Evolutionary conservation across 2,888 invertebrate genomes (phyloP).

Genomic region (Parnassius apollo): DNA sequence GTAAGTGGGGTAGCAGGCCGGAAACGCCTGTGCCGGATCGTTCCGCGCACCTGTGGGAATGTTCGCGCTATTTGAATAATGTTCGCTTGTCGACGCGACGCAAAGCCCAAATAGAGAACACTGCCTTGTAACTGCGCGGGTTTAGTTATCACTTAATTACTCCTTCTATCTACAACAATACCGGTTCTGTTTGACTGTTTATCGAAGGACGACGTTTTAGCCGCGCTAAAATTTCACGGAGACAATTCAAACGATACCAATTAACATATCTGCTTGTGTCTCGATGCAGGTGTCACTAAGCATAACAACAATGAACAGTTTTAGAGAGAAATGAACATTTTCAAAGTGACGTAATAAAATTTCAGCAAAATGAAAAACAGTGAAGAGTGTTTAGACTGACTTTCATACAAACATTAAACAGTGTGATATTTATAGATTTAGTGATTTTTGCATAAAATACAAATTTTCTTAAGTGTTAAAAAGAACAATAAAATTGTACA

Average conservation of each 20-base stretch:
- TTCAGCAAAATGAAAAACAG: conserved; percentile 76
- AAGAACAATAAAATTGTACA: conserved; percentile 32
- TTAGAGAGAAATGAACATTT: conserved; percentile 50
- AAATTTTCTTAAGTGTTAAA: conserved; percentile 24
- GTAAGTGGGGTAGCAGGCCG: conserved; percentile 70
- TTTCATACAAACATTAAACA: conserved; percentile 45
- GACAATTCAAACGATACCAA: conserved; percentile 9
- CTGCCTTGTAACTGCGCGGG: conserved; percentile 44
- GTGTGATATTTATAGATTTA: conserved; percentile 70
- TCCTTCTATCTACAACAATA: conserved; percentile 29
- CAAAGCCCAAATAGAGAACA: conserved; percentile 38
- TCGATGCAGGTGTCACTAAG: conserved; percentile 49
- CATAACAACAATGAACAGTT: conserved; percentile 54
- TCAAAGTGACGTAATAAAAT: conserved; percentile 62
- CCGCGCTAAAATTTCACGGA: conserved; percentile 17
- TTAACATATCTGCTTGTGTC: conserved; percentile 25
- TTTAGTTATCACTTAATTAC: conserved; percentile 40
- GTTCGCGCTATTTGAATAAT: conserved; percentile 60
- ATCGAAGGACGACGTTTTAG: conserved; percentile 24
- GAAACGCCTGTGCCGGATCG: conserved; percentile 71
- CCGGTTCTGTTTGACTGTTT: conserved; percentile 30
- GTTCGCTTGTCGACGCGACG: conserved; percentile 37
- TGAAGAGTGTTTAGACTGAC: conserved; percentile 76
- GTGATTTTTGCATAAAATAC: conserved; percentile 41
- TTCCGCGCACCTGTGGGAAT: conserved; percentile 75